A percentile compares a stretch with the other conserved stretches of the same genome.
phyloP scores from a whole-genome alignment of 2,797 vertebrate genomes.

The Lepilemur septentrionalis region DNA sequence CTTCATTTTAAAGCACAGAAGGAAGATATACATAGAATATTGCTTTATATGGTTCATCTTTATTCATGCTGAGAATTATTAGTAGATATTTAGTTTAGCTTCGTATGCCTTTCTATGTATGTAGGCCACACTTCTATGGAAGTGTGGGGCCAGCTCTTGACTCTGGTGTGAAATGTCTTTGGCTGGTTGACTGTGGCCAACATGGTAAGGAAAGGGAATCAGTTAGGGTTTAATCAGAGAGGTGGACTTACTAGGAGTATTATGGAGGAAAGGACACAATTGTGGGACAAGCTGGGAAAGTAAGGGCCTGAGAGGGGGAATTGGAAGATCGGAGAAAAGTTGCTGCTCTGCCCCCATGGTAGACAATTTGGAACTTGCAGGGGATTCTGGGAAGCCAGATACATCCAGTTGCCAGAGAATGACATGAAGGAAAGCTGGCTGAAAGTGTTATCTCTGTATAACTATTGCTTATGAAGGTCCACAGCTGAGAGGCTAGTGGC shows the following conservation, averaged over 20 bases:
- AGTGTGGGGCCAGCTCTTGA: not conserved
- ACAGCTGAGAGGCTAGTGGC: not conserved
- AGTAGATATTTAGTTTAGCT: not conserved
- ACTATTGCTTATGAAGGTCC: not conserved
- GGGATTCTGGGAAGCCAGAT: not conserved
- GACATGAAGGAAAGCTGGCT: not conserved
- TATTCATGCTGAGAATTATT: conserved; percentile 28
- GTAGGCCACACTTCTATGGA: too few species aligned
- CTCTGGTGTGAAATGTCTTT: not conserved
- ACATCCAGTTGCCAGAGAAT: not conserved
- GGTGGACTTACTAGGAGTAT: too few species aligned
- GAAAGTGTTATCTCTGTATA: not conserved
- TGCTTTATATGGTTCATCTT: not conserved
- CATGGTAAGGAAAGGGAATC: not conserved
- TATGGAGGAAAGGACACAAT: not conserved
- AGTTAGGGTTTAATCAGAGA: not conserved
- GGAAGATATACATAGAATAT: not conserved
- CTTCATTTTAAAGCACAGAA: not conserved
- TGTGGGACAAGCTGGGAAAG: not conserved
- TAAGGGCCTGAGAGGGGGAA: not conserved
- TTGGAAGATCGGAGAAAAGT: not conserved
- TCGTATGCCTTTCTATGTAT: not conserved
- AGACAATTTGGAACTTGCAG: not conserved
- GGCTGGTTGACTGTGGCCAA: not conserved
- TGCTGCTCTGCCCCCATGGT: not conserved